Conservation (phyloP, 2,888 invertebrate species). For the Achlya flavicornis region DNA sequence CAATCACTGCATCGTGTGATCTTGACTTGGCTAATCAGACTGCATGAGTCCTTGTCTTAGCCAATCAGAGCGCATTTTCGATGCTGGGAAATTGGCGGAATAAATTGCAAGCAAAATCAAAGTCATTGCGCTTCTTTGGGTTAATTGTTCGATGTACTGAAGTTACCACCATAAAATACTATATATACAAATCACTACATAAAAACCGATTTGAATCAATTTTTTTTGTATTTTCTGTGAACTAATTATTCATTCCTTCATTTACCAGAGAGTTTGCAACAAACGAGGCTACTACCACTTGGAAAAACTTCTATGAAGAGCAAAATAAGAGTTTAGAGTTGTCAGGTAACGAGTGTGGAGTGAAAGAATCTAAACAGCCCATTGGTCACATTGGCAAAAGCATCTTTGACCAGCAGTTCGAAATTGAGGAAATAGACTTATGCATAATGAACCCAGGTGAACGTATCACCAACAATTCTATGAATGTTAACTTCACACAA, state of each 20-base stretch:
- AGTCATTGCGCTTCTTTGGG: too few species aligned
- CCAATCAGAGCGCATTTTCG: too few species aligned
- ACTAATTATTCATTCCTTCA: slow-evolving; percentile 1
- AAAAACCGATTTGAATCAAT: too few species aligned
- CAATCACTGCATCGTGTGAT: too few species aligned
- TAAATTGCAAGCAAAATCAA: too few species aligned
- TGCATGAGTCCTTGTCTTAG: too few species aligned
- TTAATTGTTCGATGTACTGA: too few species aligned
- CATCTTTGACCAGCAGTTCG: slow-evolving; percentile 68
- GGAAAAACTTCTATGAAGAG: slow-evolving; percentile 77
- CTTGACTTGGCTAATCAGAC: too few species aligned
- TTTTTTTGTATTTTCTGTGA: neutral
- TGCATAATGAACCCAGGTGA: slow-evolving; percentile 28
- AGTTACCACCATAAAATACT: too few species aligned
- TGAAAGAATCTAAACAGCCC: slow-evolving; percentile 44
- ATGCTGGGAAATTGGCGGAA: too few species aligned
- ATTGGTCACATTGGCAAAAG: slow-evolving; percentile 65
- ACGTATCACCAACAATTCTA: slow-evolving; percentile 25
- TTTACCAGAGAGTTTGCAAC: slow-evolving; percentile 69
- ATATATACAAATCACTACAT: too few species aligned
- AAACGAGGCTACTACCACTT: slow-evolving; percentile 76
- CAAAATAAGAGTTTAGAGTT: slow-evolving; percentile 73
- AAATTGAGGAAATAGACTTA: slow-evolving; percentile 61
- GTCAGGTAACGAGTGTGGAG: slow-evolving; percentile 63
- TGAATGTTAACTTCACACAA: slow-evolving; percentile 53